phyloP scores from a whole-genome alignment of 2,888 invertebrate species.

The Bugula neritina region DNA sequence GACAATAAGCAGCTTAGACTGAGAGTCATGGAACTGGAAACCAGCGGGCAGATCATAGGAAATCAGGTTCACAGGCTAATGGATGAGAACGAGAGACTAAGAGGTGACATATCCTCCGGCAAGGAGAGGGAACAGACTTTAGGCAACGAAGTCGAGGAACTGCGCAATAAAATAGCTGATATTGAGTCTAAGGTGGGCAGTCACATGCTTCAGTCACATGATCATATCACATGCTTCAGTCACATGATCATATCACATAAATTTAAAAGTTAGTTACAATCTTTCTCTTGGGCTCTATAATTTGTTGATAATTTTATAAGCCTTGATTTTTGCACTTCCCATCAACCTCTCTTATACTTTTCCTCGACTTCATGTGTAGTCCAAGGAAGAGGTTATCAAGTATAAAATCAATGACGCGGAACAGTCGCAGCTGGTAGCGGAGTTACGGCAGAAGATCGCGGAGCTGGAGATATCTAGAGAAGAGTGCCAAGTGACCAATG shows the following conservation, averaged over 20 bases:
- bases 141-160: conserved; percentile 72
- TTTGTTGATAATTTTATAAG: too few relatives aligned
- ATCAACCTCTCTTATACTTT: too few relatives aligned
- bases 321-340: too few relatives aligned
- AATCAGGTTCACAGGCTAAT: conserved; percentile 76
- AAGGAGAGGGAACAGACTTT: conserved; percentile 70
- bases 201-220: too few relatives aligned
- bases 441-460: conserved; percentile 86
- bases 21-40: conserved; percentile 91
- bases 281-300: too few relatives aligned
- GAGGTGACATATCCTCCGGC: conserved; percentile 71
- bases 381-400: conserved; percentile 87
- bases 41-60: conserved; percentile 48
- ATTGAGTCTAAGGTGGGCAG: conserved; percentile 58
- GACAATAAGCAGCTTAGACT: conserved; percentile 90
- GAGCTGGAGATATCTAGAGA: conserved; percentile 64
- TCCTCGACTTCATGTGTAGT: too few relatives aligned
- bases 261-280: too few relatives aligned
- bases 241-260: too few relatives aligned
- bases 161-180: conserved; percentile 71
- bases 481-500: background rate
- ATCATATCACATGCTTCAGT: too few relatives aligned
- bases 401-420: conserved; percentile 89
- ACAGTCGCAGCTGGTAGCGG: conserved; percentile 85
- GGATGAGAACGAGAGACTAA: conserved; percentile 78